Percentiles rank a stretch among this genome's conserved stretches.
These are phyloP conservation scores for Sphaeridia pumilis DNA, from an alignment of 2,888 invertebrate species.

Conservation along the genomic window DNA sequence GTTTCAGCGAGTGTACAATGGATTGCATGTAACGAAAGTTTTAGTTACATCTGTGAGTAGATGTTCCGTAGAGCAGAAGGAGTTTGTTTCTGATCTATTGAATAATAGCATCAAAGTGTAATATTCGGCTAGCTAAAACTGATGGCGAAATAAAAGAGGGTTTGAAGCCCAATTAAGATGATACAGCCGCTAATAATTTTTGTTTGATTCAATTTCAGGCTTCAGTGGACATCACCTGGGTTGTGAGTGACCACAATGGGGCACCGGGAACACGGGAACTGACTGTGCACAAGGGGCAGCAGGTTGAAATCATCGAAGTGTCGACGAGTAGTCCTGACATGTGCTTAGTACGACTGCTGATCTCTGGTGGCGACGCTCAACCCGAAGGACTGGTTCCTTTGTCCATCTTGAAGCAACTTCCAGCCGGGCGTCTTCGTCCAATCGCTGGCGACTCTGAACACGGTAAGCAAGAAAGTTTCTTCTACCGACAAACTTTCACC, in stretches of 20 bases:
- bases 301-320: conserved; percentile 80
- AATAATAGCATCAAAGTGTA: too few species aligned
- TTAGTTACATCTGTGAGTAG: too few species aligned
- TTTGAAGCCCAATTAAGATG: too few species aligned
- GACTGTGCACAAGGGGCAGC: conserved; percentile 78
- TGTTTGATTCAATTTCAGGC: conserved; percentile 47
- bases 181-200: too few species aligned
- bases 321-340: conserved; percentile 48
- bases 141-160: too few species aligned
- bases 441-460: conserved; percentile 30
- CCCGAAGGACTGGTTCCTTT: conserved; percentile 72
- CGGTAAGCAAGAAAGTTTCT: conserved; percentile 23
- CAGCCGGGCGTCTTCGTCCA: conserved; percentile 41
- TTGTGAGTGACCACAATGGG: conserved; percentile 72
- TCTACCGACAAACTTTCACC: too few species aligned
- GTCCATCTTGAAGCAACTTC: conserved; percentile 62
- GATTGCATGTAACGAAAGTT: too few species aligned
- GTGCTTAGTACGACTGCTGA: conserved; percentile 43
- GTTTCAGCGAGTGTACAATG: too few species aligned
- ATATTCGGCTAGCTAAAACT: too few species aligned
- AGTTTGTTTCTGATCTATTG: too few species aligned
- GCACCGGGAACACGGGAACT: conserved; percentile 64
- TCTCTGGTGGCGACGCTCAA: conserved; percentile 43
- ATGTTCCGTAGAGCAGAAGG: too few species aligned
- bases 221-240: conserved; percentile 74